phyloP scores from a whole-genome alignment of 1,140 invertebrate genomes.

The Penaeus vannamei region DNA sequence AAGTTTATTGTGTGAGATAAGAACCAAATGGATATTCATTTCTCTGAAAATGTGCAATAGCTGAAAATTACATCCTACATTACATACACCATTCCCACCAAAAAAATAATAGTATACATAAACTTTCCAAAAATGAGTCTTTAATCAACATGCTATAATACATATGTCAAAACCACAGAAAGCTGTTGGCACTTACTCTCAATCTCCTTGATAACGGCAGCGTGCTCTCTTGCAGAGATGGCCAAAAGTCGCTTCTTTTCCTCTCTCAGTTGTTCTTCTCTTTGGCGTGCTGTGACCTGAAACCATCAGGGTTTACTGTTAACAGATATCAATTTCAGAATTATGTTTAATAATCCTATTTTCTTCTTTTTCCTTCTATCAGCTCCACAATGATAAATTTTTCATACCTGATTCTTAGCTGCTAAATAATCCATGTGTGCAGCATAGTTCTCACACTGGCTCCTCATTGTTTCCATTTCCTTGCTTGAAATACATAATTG shows the following conservation, averaged over 20 bases:
- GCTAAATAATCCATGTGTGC: conserved; percentile 41
- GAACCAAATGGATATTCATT: too few species aligned
- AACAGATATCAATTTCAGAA: too few species aligned
- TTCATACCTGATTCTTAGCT: conserved; percentile 42
- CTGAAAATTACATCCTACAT: too few species aligned
- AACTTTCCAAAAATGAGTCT: background rate
- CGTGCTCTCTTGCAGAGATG: conserved; percentile 24
- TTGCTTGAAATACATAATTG: conserved; percentile 41
- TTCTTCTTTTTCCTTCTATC: background rate
- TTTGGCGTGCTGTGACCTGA: conserved; percentile 45
- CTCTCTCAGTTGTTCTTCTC: conserved; percentile 23
- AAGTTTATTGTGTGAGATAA: background rate
- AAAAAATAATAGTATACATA: background rate
- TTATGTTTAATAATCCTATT: too few species aligned
- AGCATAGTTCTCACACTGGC: conserved; percentile 36
- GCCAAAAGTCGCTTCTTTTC: conserved; percentile 24
- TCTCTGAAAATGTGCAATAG: too few species aligned
- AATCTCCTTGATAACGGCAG: conserved; percentile 24
- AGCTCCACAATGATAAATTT: background rate
- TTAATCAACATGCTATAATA: background rate
- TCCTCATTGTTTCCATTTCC: conserved; percentile 8
- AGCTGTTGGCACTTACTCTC: conserved; percentile 22
- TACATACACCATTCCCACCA: too few species aligned
- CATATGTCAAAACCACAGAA: too few species aligned
- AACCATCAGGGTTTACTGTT: too few species aligned